A percentile compares a stretch with the other conserved stretches of the same genome.
phyloP scores from a whole-genome alignment of 2,797 vertebrate genomes.

The Eospalax fontanierii region DNA sequence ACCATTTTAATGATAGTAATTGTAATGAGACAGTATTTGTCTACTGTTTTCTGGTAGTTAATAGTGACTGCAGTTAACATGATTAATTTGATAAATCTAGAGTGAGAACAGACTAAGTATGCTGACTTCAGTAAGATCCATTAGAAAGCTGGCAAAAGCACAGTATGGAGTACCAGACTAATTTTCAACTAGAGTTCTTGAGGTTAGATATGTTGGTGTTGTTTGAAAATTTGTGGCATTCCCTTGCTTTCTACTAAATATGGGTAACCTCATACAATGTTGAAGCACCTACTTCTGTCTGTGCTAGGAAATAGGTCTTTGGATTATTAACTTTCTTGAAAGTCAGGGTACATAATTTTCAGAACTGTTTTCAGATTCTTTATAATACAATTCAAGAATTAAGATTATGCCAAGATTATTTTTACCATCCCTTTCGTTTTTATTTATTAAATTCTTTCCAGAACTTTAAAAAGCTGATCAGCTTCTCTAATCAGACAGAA shows the following conservation, averaged over 20 bases:
- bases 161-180: neutral
- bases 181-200: neutral
- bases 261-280: neutral
- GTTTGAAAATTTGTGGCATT: neutral
- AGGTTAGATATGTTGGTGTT: neutral
- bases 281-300: neutral
- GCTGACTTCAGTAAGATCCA: neutral
- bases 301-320: neutral
- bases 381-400: neutral
- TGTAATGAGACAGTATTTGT: neutral
- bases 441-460: conserved; percentile 14
- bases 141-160: conserved; percentile 5
- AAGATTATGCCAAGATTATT: neutral
- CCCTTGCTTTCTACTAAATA: neutral
- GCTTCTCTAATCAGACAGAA: neutral
- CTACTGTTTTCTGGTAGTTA: conserved; percentile 22
- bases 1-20: conserved; percentile 41
- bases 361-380: conserved; percentile 1
- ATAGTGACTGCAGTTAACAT: neutral
- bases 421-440: neutral
- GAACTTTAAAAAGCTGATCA: neutral
- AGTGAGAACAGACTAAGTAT: neutral
- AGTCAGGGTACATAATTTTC: neutral
- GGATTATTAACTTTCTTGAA: neutral
- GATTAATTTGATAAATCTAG: conserved; percentile 19